Conservation (phyloP, 2,797 vertebrate genomes). For the Tapirus indicus region DNA sequence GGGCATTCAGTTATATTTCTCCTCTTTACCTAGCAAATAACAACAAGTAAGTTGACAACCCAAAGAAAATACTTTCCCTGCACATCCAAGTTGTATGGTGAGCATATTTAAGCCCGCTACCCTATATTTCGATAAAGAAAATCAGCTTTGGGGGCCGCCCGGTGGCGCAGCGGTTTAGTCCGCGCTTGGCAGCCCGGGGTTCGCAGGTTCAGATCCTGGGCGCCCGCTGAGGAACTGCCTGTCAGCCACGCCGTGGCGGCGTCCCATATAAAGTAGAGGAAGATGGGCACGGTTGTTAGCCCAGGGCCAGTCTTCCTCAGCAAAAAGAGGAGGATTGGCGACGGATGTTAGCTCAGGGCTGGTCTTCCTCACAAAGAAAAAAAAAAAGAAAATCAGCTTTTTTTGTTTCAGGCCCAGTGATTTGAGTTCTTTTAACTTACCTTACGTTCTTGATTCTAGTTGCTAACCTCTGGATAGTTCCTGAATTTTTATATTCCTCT, state of each 20-base stretch:
- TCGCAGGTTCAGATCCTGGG: too few relatives aligned
- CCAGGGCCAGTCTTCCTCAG: too few relatives aligned
- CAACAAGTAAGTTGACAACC: background rate
- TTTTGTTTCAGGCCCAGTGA: background rate
- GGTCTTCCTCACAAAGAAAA: too few relatives aligned
- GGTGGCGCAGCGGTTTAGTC: too few relatives aligned
- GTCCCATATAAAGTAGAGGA: too few relatives aligned
- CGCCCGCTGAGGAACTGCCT: too few relatives aligned
- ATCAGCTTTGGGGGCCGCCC: too few relatives aligned
- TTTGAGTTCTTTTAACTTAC: background rate
- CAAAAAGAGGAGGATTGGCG: too few relatives aligned
- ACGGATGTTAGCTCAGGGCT: too few relatives aligned
- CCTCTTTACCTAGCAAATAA: background rate
- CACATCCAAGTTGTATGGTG: background rate
- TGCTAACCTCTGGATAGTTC: background rate
- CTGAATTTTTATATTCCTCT: background rate
- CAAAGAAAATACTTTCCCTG: background rate
- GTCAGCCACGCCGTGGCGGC: too few relatives aligned
- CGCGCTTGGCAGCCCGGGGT: too few relatives aligned
- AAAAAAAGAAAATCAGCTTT: background rate
- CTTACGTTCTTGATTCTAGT: background rate
- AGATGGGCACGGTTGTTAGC: too few relatives aligned
- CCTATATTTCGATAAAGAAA: background rate
- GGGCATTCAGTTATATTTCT: background rate
- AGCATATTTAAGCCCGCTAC: background rate